phyloP scores from a whole-genome alignment of 2,797 vertebrate genomes.

The Micrastur ruficollis region DNA sequence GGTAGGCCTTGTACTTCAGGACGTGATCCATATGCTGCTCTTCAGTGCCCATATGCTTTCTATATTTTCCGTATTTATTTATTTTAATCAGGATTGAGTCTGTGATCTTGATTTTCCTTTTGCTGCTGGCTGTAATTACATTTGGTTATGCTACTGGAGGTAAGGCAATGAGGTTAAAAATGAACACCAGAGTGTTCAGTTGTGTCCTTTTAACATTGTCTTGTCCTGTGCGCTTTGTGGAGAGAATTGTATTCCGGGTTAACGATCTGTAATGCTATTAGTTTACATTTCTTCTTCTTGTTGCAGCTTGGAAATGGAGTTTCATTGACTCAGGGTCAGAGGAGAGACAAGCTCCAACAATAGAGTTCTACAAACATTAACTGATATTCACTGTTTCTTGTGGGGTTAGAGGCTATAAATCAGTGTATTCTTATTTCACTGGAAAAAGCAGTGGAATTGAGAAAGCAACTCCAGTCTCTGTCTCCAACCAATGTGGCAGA shows the following conservation, averaged over 20 bases:
- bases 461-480: neutral
- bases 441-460: neutral
- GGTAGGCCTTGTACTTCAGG: slow-evolving; percentile 68
- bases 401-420: neutral
- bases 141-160: slow-evolving; percentile 53
- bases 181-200: neutral
- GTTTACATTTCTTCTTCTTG: neutral
- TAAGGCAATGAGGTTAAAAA: slow-evolving; percentile 26
- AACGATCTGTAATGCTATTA: neutral
- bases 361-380: neutral
- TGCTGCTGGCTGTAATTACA: slow-evolving; percentile 47
- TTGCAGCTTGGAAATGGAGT: neutral
- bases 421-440: neutral
- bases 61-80: slow-evolving; percentile 66
- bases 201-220: neutral
- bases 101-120: slow-evolving; percentile 34
- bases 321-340: neutral
- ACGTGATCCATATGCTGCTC: slow-evolving; percentile 74
- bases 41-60: slow-evolving; percentile 73
- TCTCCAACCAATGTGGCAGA: neutral
- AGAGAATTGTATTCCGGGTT: neutral
- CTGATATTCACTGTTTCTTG: neutral
- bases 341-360: neutral
- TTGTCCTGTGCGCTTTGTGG: neutral
- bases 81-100: slow-evolving; percentile 62